Conservation (phyloP, 2,888 invertebrate genomes). For the Caenorhabditis auriculariae region DNA sequence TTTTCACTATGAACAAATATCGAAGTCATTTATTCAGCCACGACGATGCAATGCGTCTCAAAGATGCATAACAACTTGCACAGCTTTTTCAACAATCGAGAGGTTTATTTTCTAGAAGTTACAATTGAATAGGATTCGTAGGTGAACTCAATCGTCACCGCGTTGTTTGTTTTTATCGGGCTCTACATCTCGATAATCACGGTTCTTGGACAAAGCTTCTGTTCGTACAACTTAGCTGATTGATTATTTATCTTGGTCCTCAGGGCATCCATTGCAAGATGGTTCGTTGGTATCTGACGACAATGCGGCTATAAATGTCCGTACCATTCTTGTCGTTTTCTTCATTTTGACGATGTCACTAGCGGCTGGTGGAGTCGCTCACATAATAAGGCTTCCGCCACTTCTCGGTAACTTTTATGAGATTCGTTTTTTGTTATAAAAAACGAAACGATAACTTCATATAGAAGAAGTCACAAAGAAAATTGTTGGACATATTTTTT, state of each 20-base stretch:
- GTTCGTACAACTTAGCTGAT: neutral
- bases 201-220: neutral
- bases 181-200: neutral
- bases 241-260: neutral
- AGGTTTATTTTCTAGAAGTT: slow-evolving; percentile 9
- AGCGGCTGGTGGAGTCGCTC: too few species aligned
- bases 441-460: too few species aligned
- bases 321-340: neutral
- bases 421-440: neutral
- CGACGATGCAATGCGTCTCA: slow-evolving; percentile 28
- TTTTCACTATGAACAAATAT: too few species aligned
- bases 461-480: too few species aligned
- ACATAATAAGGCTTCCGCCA: neutral
- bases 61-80: slow-evolving; percentile 27
- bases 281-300: neutral
- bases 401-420: neutral
- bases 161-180: neutral
- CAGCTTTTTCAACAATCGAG: slow-evolving; percentile 28
- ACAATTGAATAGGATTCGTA: neutral
- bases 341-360: too few species aligned
- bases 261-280: neutral
- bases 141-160: neutral
- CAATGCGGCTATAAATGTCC: neutral
- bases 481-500: too few species aligned
- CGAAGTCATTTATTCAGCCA: too few species aligned